phyloP scores from a whole-genome alignment of 2,113 vertebrate species.

The Tautogolabrus adspersus region DNA sequence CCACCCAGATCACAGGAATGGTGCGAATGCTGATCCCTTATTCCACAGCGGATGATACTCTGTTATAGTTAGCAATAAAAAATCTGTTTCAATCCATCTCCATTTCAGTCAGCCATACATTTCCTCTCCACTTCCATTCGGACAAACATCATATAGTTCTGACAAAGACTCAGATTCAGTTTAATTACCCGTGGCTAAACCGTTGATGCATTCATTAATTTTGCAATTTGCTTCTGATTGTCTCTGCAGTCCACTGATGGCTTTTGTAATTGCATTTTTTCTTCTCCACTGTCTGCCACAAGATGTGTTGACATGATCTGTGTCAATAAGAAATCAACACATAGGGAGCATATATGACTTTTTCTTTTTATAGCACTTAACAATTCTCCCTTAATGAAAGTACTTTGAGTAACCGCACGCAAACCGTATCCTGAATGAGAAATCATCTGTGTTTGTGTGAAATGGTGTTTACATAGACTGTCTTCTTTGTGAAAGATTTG shows the following conservation, averaged over 20 bases:
- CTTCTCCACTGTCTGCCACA: conserved; percentile 19
- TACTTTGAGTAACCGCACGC: not conserved
- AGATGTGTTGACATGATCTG: conserved; percentile 41
- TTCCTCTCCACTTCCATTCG: conserved; percentile 38
- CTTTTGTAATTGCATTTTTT: conserved; percentile 62
- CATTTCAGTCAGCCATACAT: conserved; percentile 31
- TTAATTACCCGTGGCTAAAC: conserved; percentile 67
- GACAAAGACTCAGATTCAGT: conserved; percentile 36
- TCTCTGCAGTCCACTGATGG: conserved; percentile 53
- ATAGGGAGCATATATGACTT: too few species aligned
- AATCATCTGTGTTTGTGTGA: not conserved
- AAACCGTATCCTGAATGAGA: not conserved
- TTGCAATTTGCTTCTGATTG: conserved; percentile 68
- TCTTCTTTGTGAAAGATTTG: conserved; percentile 36
- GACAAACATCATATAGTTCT: conserved; percentile 46
- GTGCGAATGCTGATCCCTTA: conserved; percentile 20
- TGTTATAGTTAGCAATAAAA: conserved; percentile 46
- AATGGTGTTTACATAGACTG: conserved; percentile 15
- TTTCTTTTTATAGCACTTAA: conserved; percentile 5
- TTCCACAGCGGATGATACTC: conserved; percentile 16
- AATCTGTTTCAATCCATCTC: conserved; percentile 49
- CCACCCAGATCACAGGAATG: conserved; percentile 36
- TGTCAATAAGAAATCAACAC: conserved; percentile 29
- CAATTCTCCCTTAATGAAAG: conserved; percentile 6
- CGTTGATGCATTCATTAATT: conserved; percentile 70